phyloP scores from a whole-genome alignment of 2,797 vertebrate species.

The Sebastes dallii region DNA sequence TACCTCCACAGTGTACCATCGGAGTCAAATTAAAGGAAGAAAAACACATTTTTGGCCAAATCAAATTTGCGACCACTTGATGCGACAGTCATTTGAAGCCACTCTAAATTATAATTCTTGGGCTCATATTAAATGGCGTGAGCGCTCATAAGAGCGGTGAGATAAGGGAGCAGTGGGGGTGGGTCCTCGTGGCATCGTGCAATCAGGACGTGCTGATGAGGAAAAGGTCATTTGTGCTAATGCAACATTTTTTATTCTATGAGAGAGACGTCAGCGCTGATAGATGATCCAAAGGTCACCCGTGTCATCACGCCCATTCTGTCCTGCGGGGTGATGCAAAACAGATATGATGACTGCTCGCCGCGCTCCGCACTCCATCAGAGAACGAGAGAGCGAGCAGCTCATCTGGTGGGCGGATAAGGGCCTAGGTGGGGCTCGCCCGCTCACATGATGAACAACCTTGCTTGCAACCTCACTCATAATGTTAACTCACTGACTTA shows the following conservation, averaged over 20 bases:
- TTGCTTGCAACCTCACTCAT: slow-evolving; percentile 29
- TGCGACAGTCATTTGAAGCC: slow-evolving; percentile 16
- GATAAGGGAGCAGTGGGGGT: slow-evolving; percentile 48
- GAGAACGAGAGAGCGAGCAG: slow-evolving; percentile 19
- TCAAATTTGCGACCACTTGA: slow-evolving; percentile 23
- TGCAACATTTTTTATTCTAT: slow-evolving; percentile 66
- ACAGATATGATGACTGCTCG: slow-evolving; percentile 62
- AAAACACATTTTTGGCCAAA: not conserved
- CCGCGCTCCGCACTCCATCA: slow-evolving; percentile 34
- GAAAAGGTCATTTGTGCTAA: slow-evolving; percentile 74
- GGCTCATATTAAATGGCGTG: slow-evolving; percentile 40
- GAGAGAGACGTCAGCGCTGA: slow-evolving; percentile 55
- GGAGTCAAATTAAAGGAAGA: not conserved
- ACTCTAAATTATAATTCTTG: slow-evolving; percentile 26
- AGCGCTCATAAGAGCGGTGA: slow-evolving; percentile 22
- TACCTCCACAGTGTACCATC: not conserved
- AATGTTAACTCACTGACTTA: slow-evolving; percentile 16
- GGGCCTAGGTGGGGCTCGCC: slow-evolving; percentile 40
- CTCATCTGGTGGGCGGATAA: slow-evolving; percentile 53
- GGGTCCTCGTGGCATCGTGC: slow-evolving; percentile 45
- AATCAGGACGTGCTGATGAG: slow-evolving; percentile 66
- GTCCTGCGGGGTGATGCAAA: slow-evolving; percentile 63
- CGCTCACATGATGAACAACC: slow-evolving; percentile 55
- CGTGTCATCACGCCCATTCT: slow-evolving; percentile 63
- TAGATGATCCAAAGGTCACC: slow-evolving; percentile 71